Percentiles rank a stretch among this genome's conserved stretches.
phyloP scores from a whole-genome alignment of 2,113 vertebrate genomes.

The Phaetusa simplex region DNA sequence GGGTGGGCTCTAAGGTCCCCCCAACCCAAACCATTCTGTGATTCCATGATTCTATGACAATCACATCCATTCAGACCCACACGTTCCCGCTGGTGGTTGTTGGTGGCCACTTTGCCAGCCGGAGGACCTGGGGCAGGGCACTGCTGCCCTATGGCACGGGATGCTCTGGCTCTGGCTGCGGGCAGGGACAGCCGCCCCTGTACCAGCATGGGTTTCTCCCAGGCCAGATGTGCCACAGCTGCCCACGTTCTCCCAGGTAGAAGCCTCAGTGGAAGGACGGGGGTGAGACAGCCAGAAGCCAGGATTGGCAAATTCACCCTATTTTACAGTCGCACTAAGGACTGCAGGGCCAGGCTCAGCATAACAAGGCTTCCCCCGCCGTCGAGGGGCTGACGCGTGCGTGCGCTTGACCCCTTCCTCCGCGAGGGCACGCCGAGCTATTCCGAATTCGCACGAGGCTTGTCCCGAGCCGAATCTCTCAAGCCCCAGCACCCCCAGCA shows the following conservation, averaged over 20 bases:
- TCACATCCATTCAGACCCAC: fast-evolving
- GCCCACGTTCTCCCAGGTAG: background rate
- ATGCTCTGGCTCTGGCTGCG: background rate
- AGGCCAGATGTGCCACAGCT: background rate
- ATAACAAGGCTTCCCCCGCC: background rate
- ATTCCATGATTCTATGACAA: too few relatives aligned
- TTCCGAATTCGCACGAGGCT: fast-evolving
- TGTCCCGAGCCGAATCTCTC: fast-evolving
- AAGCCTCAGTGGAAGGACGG: background rate
- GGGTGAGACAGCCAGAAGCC: fast-evolving
- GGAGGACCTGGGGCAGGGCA: background rate
- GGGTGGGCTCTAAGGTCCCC: too few relatives aligned
- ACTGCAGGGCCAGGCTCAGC: background rate
- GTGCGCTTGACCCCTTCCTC: background rate
- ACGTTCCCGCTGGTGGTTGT: fast-evolving
- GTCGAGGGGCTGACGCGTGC: background rate
- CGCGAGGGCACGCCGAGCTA: fast-evolving
- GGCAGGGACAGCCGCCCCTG: background rate
- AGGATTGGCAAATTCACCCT: background rate
- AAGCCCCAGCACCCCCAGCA: fast-evolving
- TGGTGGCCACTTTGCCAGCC: background rate
- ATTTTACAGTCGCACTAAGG: fast-evolving
- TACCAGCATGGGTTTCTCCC: background rate
- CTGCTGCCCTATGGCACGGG: fast-evolving
- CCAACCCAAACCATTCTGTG: too few relatives aligned